phyloP scores from a whole-genome alignment of 2,113 vertebrate species.

The Rhabdomys dilectus region DNA sequence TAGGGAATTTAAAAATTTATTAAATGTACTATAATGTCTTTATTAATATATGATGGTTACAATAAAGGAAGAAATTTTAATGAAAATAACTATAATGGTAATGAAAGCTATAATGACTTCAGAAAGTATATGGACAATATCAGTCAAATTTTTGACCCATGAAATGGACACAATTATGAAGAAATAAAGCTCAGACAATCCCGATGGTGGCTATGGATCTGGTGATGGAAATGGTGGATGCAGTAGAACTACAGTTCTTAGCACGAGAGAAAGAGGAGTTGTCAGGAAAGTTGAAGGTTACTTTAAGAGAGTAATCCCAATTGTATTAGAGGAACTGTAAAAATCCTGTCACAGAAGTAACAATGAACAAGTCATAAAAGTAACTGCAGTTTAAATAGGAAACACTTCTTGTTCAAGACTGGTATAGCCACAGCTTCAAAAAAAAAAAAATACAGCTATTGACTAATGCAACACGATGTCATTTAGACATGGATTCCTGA shows the following conservation, averaged over 20 bases:
- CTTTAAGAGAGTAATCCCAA: constrained; percentile 98
- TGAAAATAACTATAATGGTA: too few relatives aligned
- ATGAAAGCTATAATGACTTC: too few relatives aligned
- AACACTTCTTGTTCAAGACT: constrained; percentile 95
- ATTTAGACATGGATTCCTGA: constrained; percentile 94
- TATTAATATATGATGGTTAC: too few relatives aligned
- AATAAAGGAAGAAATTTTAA: too few relatives aligned
- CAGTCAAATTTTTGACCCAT: too few relatives aligned
- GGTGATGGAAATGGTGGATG: too few relatives aligned
- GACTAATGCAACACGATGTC: constrained; percentile 50
- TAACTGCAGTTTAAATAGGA: constrained; percentile 96
- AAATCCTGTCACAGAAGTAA: constrained; percentile 92
- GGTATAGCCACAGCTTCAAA: constrained; percentile 94
- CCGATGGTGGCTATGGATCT: too few relatives aligned
- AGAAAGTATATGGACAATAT: too few relatives aligned
- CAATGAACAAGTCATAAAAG: constrained; percentile 96
- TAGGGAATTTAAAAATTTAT: too few relatives aligned
- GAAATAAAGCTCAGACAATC: too few relatives aligned
- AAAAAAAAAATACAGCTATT: constrained; percentile 69
- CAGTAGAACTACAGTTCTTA: constrained; percentile 95
- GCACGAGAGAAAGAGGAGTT: constrained; percentile 98
- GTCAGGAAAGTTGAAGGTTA: constrained; percentile 99
- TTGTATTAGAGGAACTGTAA: constrained; percentile 96
- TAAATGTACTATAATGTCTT: too few relatives aligned
- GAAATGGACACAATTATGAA: too few relatives aligned